Percentiles rank a stretch among this genome's conserved stretches.
phyloP scores from a whole-genome alignment of 2,888 invertebrate species.

The Callyntrura sp. region DNA sequence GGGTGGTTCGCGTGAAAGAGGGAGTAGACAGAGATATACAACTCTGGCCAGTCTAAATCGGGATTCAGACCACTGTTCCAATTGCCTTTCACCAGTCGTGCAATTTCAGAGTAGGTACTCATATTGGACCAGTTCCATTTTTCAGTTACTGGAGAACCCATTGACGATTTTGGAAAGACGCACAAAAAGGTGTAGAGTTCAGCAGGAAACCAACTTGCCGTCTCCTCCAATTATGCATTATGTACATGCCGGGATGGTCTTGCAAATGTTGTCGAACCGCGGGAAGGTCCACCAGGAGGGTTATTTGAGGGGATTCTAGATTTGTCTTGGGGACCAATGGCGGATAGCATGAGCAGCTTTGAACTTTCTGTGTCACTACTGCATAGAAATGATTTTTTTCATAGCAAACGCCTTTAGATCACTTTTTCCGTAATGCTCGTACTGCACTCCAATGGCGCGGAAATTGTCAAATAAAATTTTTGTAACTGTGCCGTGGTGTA shows the following conservation, averaged over 20 bases:
- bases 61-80: constrained; percentile 54
- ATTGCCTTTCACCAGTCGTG: constrained; percentile 73
- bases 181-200: constrained; percentile 69
- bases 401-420: constrained; percentile 59
- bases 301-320: no score
- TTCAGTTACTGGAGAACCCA: constrained; percentile 52
- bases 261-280: constrained; percentile 76
- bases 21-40: constrained; percentile 61
- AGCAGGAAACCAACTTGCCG: constrained; percentile 37
- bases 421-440: constrained; percentile 63
- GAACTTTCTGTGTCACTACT: constrained; percentile 70
- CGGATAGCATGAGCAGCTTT: constrained; percentile 75
- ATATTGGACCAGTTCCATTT: constrained; percentile 69
- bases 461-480: constrained; percentile 55
- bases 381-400: constrained; percentile 68
- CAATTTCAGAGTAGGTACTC: constrained; percentile 12
- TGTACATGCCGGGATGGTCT: constrained; percentile 71
- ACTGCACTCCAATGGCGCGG: constrained; percentile 73
- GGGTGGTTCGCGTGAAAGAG: constrained; percentile 9
- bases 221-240: constrained; percentile 51
- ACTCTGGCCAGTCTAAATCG: constrained; percentile 68
- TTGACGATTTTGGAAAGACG: constrained; percentile 33
- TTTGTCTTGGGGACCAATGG: constrained; percentile 70
- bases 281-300: constrained; percentile 69
- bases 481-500: constrained; percentile 66